Percentiles rank a stretch among this genome's conserved stretches.
Evolutionary conservation across 2,888 invertebrate species (phyloP).

Genomic region (Cataglyphis cursor): DNA sequence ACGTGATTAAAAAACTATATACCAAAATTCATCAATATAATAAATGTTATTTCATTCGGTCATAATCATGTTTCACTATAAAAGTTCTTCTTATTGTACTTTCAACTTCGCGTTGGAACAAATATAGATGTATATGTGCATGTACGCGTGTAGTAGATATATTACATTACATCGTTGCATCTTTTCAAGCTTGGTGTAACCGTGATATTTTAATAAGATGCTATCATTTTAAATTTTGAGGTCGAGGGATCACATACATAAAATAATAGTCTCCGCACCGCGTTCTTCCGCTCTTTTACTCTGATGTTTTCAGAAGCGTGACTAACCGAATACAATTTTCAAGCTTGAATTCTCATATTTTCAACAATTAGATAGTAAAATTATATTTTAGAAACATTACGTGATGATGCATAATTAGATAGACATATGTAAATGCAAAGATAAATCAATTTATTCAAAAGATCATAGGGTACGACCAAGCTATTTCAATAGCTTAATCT

Average conservation of each 20-base stretch:
- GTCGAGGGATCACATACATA: constrained; percentile 32
- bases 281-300: neutral
- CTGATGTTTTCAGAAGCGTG: constrained; percentile 28
- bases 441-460: neutral
- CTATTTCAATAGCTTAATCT: neutral
- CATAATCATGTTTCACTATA: neutral
- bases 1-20: neutral
- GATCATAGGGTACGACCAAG: neutral
- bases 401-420: constrained; percentile 2
- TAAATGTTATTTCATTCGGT: constrained; percentile 26
- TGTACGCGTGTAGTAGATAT: neutral
- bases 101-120: neutral
- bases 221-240: constrained; percentile 24
- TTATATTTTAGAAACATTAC: neutral
- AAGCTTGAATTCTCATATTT: constrained; percentile 52
- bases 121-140: neutral
- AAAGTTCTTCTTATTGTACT: constrained; percentile 17
- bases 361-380: constrained; percentile 64
- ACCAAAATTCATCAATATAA: constrained; percentile 6
- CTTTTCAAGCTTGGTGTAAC: constrained; percentile 51
- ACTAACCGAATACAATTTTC: constrained; percentile 36
- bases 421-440: constrained; percentile 12
- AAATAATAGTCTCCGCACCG: constrained; percentile 44
- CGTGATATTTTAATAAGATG: constrained; percentile 50
- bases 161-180: constrained; percentile 41